A percentile compares a stretch with the other conserved stretches of the same genome.
Conservation (phyloP, 2,113 vertebrate genomes). For the Pseudonaja textilis region DNA sequence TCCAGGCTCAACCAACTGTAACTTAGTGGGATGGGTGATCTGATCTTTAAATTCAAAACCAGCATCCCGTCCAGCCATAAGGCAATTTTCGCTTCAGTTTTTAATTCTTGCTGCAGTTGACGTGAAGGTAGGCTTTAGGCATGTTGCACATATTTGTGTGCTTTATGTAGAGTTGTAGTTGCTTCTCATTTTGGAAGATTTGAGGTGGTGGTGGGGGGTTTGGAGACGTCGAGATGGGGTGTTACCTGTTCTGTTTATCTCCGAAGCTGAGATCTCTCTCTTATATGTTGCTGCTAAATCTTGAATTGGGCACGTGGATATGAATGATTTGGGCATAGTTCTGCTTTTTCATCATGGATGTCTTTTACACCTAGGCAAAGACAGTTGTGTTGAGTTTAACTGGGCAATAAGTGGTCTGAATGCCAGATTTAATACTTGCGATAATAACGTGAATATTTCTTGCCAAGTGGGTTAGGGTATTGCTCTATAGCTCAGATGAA, state of each 20-base stretch:
- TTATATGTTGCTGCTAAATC: neutral
- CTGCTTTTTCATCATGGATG: neutral
- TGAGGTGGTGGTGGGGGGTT: neutral
- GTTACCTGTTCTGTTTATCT: neutral
- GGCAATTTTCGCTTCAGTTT: neutral
- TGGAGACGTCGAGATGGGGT: neutral
- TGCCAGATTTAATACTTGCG: neutral
- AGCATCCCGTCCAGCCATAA: neutral
- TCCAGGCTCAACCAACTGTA: neutral
- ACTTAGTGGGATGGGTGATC: neutral
- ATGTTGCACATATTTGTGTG: neutral
- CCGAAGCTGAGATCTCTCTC: neutral
- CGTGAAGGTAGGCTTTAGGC: neutral
- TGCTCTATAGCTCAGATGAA: neutral
- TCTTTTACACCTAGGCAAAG: neutral
- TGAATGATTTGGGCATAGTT: neutral
- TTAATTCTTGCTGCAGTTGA: neutral
- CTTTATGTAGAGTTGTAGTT: neutral
- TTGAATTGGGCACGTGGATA: neutral
- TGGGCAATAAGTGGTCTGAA: neutral
- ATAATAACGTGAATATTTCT: neutral
- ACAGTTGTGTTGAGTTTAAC: neutral
- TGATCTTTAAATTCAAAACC: neutral
- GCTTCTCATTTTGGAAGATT: neutral
- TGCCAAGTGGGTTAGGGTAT: neutral